These are phyloP conservation scores for Aleiodes alternator DNA, from an alignment of 2,888 invertebrate genomes.

Conservation along the genomic window DNA sequence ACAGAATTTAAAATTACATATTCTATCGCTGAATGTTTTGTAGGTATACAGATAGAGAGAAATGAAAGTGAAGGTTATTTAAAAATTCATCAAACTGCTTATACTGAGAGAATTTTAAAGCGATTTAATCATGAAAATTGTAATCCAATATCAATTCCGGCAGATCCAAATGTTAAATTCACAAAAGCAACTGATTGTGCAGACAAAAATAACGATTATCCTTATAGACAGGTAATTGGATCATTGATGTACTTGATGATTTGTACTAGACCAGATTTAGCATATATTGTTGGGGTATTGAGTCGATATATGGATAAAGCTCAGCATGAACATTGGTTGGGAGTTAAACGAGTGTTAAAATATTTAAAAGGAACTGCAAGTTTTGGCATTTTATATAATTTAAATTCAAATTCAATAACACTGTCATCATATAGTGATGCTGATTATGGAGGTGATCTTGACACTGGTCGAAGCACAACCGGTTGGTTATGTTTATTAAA, in stretches of 20 bases:
- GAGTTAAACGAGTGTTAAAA: conserved; percentile 10
- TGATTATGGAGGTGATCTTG: conserved; percentile 26
- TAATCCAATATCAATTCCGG: conserved; percentile 42
- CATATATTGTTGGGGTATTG: conserved; percentile 29
- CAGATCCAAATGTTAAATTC: conserved; percentile 18
- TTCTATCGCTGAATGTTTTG: conserved; percentile 50
- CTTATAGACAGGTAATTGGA: conserved; percentile 48
- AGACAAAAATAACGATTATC: conserved; percentile 16
- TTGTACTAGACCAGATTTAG: conserved; percentile 40
- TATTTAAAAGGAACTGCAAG: conserved; percentile 26
- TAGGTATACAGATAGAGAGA: conserved; percentile 55
- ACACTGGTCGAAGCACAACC: conserved; percentile 17
- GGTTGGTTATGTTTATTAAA: conserved; percentile 38
- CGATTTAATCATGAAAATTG: conserved; percentile 46
- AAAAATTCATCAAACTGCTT: conserved; percentile 41
- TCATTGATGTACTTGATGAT: conserved; percentile 42
- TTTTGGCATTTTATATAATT: conserved; percentile 22
- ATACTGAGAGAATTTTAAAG: conserved; percentile 46
- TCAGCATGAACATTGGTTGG: conserved; percentile 20
- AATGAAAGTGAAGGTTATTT: background rate
- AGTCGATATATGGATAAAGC: conserved; percentile 33
- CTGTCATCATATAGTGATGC: conserved; percentile 18
- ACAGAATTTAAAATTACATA: conserved; percentile 31
- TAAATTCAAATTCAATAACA: background rate
- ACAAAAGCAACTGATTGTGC: background rate